A percentile compares a stretch with the other conserved stretches of the same genome.
phyloP scores from a whole-genome alignment of 2,797 vertebrate genomes.

The Acipenser oxyrinchus region DNA sequence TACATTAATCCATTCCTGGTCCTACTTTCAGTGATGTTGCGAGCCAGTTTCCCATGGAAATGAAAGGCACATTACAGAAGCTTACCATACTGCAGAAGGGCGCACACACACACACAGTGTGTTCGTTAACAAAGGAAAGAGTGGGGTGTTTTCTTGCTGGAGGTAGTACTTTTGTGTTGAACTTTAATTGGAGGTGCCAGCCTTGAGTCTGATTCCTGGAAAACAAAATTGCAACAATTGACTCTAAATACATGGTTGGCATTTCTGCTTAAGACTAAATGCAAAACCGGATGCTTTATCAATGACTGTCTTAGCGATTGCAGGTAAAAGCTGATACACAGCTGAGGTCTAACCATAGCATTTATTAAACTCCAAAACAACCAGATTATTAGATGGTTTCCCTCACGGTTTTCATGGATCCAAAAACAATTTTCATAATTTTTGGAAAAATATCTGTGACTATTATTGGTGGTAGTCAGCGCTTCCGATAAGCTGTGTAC shows the following conservation, averaged over 20 bases:
- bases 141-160: neutral
- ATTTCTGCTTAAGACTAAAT: constrained; percentile 6
- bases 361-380: constrained; percentile 19
- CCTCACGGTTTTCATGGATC: constrained; percentile 26
- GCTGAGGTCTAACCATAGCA: constrained; percentile 14
- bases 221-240: neutral
- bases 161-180: constrained; percentile 4
- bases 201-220: neutral
- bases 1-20: constrained; percentile 48
- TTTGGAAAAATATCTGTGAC: neutral
- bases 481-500: neutral
- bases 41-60: constrained; percentile 22
- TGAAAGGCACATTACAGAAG: constrained; percentile 10
- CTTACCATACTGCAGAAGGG: constrained; percentile 6
- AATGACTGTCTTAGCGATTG: constrained; percentile 4
- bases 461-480: neutral
- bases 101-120: neutral
- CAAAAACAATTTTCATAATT: constrained; percentile 19
- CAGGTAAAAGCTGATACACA: neutral
- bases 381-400: constrained; percentile 18
- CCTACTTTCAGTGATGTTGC: constrained; percentile 22
- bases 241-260: constrained; percentile 1
- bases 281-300: constrained; percentile 13
- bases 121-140: neutral
- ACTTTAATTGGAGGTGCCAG: constrained; percentile 9